Percentiles rank a stretch among this genome's conserved stretches.
Conservation (phyloP, 2,888 invertebrate genomes). For the Andrena fulva region DNA sequence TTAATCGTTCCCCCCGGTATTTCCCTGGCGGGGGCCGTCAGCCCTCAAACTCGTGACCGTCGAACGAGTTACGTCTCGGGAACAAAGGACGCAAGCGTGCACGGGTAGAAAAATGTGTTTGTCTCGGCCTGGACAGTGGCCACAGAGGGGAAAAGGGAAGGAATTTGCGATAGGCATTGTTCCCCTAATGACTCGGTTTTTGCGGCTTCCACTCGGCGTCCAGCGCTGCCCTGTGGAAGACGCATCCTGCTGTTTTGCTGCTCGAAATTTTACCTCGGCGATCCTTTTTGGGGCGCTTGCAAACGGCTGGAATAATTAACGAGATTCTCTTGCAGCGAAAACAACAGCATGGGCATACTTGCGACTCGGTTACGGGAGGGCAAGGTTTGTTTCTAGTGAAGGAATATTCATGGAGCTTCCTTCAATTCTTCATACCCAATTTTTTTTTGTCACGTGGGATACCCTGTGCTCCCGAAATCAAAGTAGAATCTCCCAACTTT, state of each 20-base stretch:
- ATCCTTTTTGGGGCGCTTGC: constrained; percentile 5
- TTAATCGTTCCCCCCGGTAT: neutral
- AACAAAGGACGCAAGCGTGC: constrained; percentile 15
- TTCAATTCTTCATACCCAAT: too few species aligned
- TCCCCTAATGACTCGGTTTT: constrained; percentile 51
- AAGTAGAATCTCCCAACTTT: too few species aligned
- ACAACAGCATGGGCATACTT: too few species aligned
- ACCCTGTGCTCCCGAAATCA: too few species aligned
- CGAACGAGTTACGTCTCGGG: constrained; percentile 7
- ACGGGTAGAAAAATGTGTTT: neutral
- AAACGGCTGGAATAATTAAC: constrained; percentile 30
- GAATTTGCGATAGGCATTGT: constrained; percentile 50
- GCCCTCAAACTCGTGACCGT: neutral
- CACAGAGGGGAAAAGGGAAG: neutral
- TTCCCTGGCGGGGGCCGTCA: neutral
- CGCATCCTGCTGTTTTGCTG: constrained; percentile 23
- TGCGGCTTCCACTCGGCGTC: constrained; percentile 31
- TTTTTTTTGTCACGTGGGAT: too few species aligned
- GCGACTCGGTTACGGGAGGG: too few species aligned
- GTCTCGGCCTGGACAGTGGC: constrained; percentile 38
- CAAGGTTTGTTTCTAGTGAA: too few species aligned
- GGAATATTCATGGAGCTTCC: too few species aligned
- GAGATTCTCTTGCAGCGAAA: neutral
- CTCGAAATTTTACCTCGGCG: constrained; percentile 31
- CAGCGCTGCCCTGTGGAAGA: constrained; percentile 13